Base-by-base conservation (phyloP, 2,113 vertebrate species). In the Prolemur simus region DNA sequence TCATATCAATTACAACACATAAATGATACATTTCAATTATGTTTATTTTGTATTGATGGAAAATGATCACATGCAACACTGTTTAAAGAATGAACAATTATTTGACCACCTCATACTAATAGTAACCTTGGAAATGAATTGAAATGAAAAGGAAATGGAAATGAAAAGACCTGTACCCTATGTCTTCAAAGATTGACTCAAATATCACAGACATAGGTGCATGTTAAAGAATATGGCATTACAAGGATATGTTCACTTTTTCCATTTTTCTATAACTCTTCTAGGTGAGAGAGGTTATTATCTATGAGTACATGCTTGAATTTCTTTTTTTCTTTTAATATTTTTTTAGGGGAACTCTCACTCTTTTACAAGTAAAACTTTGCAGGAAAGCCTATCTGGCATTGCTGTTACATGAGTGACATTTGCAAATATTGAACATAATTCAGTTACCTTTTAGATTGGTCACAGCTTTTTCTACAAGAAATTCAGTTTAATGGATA, bases 391-490 rank as follows among this genome's bases (percentile, higher is more conserved):
- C 25, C 12, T 77, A 4, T 95, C 23, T 86, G 60, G 29, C 18
- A 64, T 42, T 95, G 32, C 76, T 90, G 7, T 76, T 87, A 94
- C 32, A 78, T 95, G 87, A 97, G 56, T 95, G 94, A 94, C 93
- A 97, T 86, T 89, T 97, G 37, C 39, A 92, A 96, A 97, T 94
- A 96, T 69, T 96, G 91, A 97, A 32, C 73, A 94, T 97, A 93
- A 96, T 97, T 98, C 74, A 73, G 66, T 83, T 84, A 77, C 34
- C 76, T 97, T 98, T 98, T 76, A 97, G 96, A 97, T 27, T 42
- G 37, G 89, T 93, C 78, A 82, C 64, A 82, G 60, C 6, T 73
- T 87, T 97, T 97, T 87, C 71, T 58, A 76, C 0, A 93, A 77
- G 87, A 96, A 96, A 95, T 80, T 96, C 60, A 87, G 74, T 95